Evolutionary conservation across 2,113 vertebrate species (phyloP).

Genomic region (Salvator merianae): DNA sequence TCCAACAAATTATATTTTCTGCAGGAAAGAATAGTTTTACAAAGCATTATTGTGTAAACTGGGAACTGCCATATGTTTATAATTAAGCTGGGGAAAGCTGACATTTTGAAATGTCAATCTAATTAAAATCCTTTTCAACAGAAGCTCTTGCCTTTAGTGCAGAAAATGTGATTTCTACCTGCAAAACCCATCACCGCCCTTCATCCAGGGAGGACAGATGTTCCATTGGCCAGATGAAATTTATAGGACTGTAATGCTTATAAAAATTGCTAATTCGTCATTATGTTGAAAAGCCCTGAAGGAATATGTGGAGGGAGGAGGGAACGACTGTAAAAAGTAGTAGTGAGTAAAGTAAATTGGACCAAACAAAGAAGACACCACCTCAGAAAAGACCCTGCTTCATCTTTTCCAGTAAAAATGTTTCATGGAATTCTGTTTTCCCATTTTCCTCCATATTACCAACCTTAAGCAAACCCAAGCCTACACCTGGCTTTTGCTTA

Average conservation of each 20-base stretch:
- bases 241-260: not conserved
- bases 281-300: not conserved
- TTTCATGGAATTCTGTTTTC: too few species aligned
- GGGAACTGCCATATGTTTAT: conserved; percentile 39
- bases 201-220: not conserved
- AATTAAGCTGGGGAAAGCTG: conserved; percentile 11
- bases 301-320: too few species aligned
- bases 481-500: too few species aligned
- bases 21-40: conserved; percentile 16
- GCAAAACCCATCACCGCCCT: not conserved
- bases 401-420: too few species aligned
- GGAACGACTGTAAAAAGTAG: too few species aligned
- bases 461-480: too few species aligned
- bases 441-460: too few species aligned
- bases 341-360: too few species aligned
- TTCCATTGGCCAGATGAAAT: not conserved
- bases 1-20: conserved; percentile 26
- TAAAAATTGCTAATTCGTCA: not conserved
- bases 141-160: not conserved
- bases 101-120: conserved; percentile 32
- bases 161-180: not conserved
- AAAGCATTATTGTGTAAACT: conserved; percentile 21
- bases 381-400: too few species aligned
- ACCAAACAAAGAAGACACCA: too few species aligned
- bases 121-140: not conserved